Evolutionary conservation across 35 echinoderm and acorn worm species (phyloP), one percentile per base, ranked within the genome.

Genomic region (Ophioderma brevispina): DNA sequence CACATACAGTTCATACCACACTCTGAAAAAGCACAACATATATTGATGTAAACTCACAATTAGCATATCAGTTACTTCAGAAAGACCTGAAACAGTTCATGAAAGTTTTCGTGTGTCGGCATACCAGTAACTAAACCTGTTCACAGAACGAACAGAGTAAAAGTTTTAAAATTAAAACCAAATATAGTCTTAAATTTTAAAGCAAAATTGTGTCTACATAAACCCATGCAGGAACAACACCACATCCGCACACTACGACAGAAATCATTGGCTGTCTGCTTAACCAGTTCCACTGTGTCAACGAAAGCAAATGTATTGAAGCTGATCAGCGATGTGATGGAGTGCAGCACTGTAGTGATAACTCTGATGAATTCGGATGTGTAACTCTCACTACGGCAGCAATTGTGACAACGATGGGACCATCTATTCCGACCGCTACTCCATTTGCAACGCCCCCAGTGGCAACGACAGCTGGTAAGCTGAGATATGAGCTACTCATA

Each of bases 271-370:
- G 59, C n/a, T 70, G 59, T 70, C 59, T 70, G 5, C 28, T 70
- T 8, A 70, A 70, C 59, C 59, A 70, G n/a, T 70, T 70, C 59
- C 59, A 70, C 1, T 95, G 94, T 87, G 89, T 75, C 30, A 70
- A 70, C n/a, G 87, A 85, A 75, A 85, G 85, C 76, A 75, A 82
- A 14, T 87, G 85, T 55, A 87, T 87, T 37, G 36, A 77, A 40
- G 37, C 75, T 39, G 76, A 37, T 41, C 64, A 87, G 33, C 70
- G 85, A n/a, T 87, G 85, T 49, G 85, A 87, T 32, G 85, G 85
- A 10, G 85, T 87, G 5, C 23, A 34, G 21, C 38, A 87, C 32
- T 95, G 94, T 32, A 23, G 63, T 18, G 40, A 78, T 87, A 75
- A 39, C 37, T 87, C 85, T 23, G 85, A 87, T 87, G 85, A 87